phyloP scores from a whole-genome alignment of 2,797 vertebrate species.

The Smutsia gigantea region DNA sequence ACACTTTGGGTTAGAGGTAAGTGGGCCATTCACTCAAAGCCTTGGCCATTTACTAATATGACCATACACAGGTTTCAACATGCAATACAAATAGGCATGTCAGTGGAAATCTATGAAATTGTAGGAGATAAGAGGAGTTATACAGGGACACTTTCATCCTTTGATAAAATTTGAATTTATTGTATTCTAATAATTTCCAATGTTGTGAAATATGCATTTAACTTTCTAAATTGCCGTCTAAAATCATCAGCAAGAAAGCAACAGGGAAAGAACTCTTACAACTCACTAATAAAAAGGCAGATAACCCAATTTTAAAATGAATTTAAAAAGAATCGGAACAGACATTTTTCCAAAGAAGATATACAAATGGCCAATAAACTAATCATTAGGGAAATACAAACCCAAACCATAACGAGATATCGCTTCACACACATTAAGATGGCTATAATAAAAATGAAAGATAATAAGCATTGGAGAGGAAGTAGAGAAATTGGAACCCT shows the following conservation, averaged over 20 bases:
- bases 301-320: neutral
- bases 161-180: neutral
- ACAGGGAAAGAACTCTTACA: neutral
- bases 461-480: neutral
- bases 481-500: neutral
- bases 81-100: neutral
- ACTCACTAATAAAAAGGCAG: conserved; percentile 2
- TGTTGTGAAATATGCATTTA: neutral
- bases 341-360: neutral
- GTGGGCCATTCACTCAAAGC: neutral
- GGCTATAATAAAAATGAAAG: neutral
- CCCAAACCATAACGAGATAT: neutral
- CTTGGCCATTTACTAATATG: neutral
- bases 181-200: conserved; percentile 27
- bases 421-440: neutral
- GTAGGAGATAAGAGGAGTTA: neutral
- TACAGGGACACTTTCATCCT: neutral
- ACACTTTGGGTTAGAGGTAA: neutral
- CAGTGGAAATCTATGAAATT: neutral
- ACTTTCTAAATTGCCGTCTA: neutral
- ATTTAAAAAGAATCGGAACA: neutral
- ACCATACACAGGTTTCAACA: neutral
- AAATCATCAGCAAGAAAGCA: conserved; percentile 35
- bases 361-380: neutral
- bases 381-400: neutral